Percentiles rank a stretch among this genome's conserved stretches.
These are phyloP conservation scores for Thereva nobilitata DNA, from an alignment of 2,888 invertebrate genomes.

Conservation along the genomic window DNA sequence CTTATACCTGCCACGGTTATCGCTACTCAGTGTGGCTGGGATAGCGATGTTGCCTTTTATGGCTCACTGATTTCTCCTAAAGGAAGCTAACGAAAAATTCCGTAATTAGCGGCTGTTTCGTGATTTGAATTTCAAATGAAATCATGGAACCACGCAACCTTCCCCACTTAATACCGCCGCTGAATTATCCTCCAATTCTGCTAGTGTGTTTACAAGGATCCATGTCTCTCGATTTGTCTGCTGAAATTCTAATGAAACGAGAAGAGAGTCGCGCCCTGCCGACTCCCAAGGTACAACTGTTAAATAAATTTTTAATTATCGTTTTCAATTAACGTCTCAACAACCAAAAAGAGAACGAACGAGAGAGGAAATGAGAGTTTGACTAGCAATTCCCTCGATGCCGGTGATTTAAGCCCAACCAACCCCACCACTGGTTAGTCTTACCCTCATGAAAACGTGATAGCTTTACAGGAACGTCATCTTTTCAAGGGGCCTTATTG, in stretches of 20 bases:
- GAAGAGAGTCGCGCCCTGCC: neutral
- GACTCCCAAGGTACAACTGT: constrained; percentile 16
- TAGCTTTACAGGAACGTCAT: too few relatives aligned
- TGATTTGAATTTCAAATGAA: constrained; percentile 33
- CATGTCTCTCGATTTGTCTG: constrained; percentile 24
- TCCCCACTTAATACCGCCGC: constrained; percentile 13
- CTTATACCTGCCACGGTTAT: neutral
- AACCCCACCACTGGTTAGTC: too few relatives aligned
- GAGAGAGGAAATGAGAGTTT: constrained; percentile 1
- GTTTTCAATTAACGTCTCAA: constrained; percentile 28
- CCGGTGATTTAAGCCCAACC: too few relatives aligned
- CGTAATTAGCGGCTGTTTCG: constrained; percentile 35
- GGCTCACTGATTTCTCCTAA: constrained; percentile 8
- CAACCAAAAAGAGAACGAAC: neutral
- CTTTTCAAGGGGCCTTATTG: too few relatives aligned
- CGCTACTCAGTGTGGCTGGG: neutral
- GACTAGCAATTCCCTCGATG: too few relatives aligned
- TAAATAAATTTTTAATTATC: constrained; percentile 35
- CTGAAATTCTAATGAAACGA: constrained; percentile 1
- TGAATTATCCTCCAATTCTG: constrained; percentile 27
- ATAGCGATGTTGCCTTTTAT: constrained; percentile 4
- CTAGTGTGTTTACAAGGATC: constrained; percentile 22
- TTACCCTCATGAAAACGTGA: too few relatives aligned
- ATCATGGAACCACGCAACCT: neutral
- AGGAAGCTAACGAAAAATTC: constrained; percentile 14